Percentiles rank a stretch among this genome's conserved stretches.
phyloP scores from a whole-genome alignment of 2,888 invertebrate species.

The Megalurothrips usitatus region DNA sequence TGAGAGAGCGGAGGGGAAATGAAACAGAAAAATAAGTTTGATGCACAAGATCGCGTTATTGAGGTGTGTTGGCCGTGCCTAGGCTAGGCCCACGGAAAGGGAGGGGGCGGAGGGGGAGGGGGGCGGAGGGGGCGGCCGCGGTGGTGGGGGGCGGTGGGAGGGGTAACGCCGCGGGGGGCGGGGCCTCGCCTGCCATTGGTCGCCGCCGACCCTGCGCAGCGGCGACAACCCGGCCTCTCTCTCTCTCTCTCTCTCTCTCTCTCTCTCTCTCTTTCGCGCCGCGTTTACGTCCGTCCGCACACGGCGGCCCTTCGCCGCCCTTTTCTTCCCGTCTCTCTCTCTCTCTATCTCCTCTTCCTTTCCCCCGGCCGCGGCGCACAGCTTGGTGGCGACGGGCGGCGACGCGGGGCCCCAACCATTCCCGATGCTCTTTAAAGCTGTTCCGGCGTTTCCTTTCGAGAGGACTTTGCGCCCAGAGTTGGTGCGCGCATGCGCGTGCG shows the following conservation, averaged over 20 bases:
- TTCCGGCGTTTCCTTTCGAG: constrained; percentile 13
- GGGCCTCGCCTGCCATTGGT: constrained; percentile 29
- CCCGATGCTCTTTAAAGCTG: constrained; percentile 20
- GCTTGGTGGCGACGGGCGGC: constrained; percentile 29
- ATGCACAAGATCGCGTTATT: constrained; percentile 34
- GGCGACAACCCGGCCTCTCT: constrained; percentile 30
- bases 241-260: constrained; percentile 34
- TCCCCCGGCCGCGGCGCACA: constrained; percentile 29
- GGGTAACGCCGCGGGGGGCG: constrained; percentile 43
- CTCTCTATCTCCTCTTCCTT: constrained; percentile 24
- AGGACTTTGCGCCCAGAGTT: not conserved
- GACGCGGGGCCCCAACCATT: not conserved
- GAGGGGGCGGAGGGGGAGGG: constrained; percentile 43
- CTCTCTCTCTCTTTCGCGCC: constrained; percentile 33
- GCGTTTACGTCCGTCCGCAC: not conserved
- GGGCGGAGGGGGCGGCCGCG: constrained; percentile 50
- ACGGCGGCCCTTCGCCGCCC: not conserved
- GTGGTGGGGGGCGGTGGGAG: constrained; percentile 53
- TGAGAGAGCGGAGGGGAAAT: constrained; percentile 1
- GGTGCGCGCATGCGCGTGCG: not conserved
- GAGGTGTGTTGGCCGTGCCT: constrained; percentile 34
- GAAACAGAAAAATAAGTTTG: constrained; percentile 27
- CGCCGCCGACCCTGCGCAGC: constrained; percentile 37
- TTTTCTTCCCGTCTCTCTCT: not conserved
- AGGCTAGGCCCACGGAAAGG: constrained; percentile 36